Conservation (phyloP, 2,797 vertebrate species). For the Vespertilio murinus region DNA sequence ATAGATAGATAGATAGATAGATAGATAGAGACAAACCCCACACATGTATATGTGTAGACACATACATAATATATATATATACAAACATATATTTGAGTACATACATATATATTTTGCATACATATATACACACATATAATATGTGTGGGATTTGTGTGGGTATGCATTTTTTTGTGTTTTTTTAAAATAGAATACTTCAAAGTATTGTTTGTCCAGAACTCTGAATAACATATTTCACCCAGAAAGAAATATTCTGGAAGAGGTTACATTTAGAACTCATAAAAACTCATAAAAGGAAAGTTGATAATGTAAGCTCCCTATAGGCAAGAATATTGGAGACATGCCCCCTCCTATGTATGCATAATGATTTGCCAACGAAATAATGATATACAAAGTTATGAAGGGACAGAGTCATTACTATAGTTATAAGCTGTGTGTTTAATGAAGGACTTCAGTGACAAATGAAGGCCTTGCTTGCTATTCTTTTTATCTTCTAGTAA, state of each 20-base stretch:
- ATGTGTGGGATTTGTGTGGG: neutral
- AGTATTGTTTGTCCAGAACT: neutral
- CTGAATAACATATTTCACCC: neutral
- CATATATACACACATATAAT: neutral
- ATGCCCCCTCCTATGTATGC: neutral
- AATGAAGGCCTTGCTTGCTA: neutral
- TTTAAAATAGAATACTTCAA: neutral
- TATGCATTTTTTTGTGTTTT: neutral
- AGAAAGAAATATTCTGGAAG: neutral
- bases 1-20: neutral
- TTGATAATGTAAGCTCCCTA: neutral
- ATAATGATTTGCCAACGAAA: neutral
- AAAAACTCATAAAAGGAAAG: neutral
- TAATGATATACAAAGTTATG: neutral
- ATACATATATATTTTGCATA: neutral
- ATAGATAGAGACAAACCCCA: neutral
- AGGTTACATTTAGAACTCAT: constrained; percentile 6
- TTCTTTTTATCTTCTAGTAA: neutral
- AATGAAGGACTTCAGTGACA: neutral
- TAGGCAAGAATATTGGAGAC: neutral
- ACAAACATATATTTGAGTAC: neutral
- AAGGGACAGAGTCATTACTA: neutral
- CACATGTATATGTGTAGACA: neutral
- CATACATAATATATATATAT: neutral
- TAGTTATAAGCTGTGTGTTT: neutral